phyloP scores from a whole-genome alignment of 2,888 invertebrate species.

The Eumacrocentrus americanus region DNA sequence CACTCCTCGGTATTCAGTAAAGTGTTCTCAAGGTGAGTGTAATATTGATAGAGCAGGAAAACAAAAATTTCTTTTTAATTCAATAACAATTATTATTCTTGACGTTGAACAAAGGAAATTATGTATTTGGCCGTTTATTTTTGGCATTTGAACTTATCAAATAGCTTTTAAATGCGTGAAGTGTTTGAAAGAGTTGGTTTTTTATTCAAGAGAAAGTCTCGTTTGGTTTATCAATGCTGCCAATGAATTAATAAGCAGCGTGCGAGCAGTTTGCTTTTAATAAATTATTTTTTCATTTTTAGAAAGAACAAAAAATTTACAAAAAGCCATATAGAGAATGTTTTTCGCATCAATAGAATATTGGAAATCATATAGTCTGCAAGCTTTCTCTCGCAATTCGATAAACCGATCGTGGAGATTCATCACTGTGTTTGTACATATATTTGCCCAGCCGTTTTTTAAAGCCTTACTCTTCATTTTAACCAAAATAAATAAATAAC shows the following conservation, averaged over 20 bases:
- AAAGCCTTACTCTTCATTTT: conserved; percentile 10
- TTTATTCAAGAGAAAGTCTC: conserved; percentile 33
- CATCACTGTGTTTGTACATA: not conserved
- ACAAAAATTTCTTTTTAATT: conserved; percentile 31
- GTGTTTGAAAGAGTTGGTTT: conserved; percentile 16
- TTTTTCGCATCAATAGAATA: not conserved
- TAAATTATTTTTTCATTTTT: not conserved
- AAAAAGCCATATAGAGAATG: not conserved
- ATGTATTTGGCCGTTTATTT: no score
- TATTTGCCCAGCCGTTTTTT: no score
- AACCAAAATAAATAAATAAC: not conserved
- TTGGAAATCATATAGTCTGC: not conserved
- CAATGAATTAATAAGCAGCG: no score
- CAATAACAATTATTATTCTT: conserved; percentile 21
- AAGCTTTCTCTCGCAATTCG: conserved; percentile 10
- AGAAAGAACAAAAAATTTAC: no score
- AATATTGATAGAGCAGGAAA: not conserved
- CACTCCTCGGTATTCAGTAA: conserved; percentile 85
- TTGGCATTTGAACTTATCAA: not conserved
- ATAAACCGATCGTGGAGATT: conserved; percentile 33
- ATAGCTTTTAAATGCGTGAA: conserved; percentile 22
- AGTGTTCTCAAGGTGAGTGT: conserved; percentile 83
- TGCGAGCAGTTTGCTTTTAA: not conserved
- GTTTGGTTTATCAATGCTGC: conserved; percentile 32
- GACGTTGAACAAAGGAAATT: conserved; percentile 5